Evolutionary conservation across 2,888 invertebrate species (phyloP).

Genomic region (Myopa tessellatipennis): DNA sequence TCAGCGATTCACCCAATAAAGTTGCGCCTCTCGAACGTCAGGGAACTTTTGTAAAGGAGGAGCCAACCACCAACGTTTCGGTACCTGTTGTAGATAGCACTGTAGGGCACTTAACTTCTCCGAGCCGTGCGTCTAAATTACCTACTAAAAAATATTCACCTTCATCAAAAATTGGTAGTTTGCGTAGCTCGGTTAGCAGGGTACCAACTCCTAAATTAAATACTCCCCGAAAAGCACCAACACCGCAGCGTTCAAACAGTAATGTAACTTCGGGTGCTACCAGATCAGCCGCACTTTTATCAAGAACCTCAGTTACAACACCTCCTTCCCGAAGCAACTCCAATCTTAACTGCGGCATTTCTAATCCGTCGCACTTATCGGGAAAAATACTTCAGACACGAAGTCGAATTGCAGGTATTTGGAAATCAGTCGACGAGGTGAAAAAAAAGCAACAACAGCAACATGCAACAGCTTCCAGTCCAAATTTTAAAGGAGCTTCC

Average conservation of each 20-base stretch:
- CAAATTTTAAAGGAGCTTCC: slow-evolving; percentile 54
- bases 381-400: slow-evolving; percentile 62
- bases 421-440: slow-evolving; percentile 65
- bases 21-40: slow-evolving; percentile 78
- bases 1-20: slow-evolving; percentile 33
- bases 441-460: slow-evolving; percentile 51
- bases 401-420: slow-evolving; percentile 66
- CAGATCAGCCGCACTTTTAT: slow-evolving; percentile 51
- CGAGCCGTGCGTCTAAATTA: slow-evolving; percentile 60
- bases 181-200: not conserved
- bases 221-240: not conserved
- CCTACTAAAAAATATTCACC: slow-evolving; percentile 58
- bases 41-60: slow-evolving; percentile 93
- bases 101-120: slow-evolving; percentile 52
- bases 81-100: slow-evolving; percentile 64
- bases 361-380: slow-evolving; percentile 46
- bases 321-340: slow-evolving; percentile 68
- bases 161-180: slow-evolving; percentile 50
- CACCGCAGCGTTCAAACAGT: slow-evolving; percentile 68
- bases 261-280: slow-evolving; percentile 62
- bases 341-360: slow-evolving; percentile 56
- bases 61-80: slow-evolving; percentile 67
- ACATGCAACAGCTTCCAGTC: slow-evolving; percentile 46
- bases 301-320: slow-evolving; percentile 61
- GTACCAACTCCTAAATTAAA: not conserved